Percentiles rank a stretch among this genome's conserved stretches.
Evolutionary conservation across 1,140 invertebrate species (phyloP).

Genomic region (Camponotus floridanus): DNA sequence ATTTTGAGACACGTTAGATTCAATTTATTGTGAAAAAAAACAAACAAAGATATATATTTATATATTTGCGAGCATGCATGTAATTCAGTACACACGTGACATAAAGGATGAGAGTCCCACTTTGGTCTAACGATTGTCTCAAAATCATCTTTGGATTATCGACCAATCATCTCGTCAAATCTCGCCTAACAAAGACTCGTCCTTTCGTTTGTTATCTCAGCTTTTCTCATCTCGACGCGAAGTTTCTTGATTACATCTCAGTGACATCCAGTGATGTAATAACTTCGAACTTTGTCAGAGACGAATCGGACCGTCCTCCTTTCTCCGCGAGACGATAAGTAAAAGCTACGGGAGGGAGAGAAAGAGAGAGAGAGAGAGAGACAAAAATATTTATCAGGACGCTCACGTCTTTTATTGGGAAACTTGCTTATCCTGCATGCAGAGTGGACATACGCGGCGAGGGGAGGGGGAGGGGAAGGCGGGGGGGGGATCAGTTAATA

Average conservation of each 20-base stretch:
- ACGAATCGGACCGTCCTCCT: constrained; percentile 1
- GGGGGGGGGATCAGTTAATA: constrained; percentile 64
- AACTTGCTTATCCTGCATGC: constrained; percentile 75
- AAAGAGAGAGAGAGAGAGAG: not conserved
- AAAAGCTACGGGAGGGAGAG: not conserved
- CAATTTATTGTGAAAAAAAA: not conserved
- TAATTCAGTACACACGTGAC: not conserved
- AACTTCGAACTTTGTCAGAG: constrained; percentile 40
- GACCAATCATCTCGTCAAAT: not conserved
- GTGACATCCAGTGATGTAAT: constrained; percentile 3
- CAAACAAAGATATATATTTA: not conserved
- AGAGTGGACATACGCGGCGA: not conserved
- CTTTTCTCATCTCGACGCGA: constrained; percentile 20
- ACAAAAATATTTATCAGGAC: constrained; percentile 65
- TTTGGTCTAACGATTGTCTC: not conserved
- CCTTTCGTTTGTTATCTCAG: constrained; percentile 21
- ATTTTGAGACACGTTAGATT: not conserved
- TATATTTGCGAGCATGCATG: not conserved
- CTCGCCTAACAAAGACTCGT: not conserved
- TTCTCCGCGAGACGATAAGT: not conserved
- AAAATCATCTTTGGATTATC: not conserved
- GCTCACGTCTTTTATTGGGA: constrained; percentile 82
- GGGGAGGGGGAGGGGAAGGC: not conserved
- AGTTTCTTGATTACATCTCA: constrained; percentile 64
- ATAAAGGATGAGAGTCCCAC: not conserved